Evolutionary conservation across 2,113 vertebrate species (phyloP).

Genomic region (Damaliscus lunatus): DNA sequence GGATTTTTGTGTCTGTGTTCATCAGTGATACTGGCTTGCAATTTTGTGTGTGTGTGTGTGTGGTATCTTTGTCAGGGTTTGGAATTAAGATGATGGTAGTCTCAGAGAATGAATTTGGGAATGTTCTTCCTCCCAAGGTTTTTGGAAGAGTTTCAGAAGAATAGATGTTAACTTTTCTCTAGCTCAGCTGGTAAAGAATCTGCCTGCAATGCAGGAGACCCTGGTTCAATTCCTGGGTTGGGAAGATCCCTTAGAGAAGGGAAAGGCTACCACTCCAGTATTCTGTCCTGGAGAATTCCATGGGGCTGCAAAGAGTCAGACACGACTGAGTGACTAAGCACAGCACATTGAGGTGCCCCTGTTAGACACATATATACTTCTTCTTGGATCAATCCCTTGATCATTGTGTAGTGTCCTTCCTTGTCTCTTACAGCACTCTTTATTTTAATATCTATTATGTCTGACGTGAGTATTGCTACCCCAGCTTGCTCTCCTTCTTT

Average conservation of each 20-base stretch:
- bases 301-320: neutral
- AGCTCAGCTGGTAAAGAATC: neutral
- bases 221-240: fast-evolving
- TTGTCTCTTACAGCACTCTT: neutral
- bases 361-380: fast-evolving
- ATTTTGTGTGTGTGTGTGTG: neutral
- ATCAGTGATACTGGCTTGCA: neutral
- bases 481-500: neutral
- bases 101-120: neutral
- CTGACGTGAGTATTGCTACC: neutral
- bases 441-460: neutral
- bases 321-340: fast-evolving
- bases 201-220: neutral
- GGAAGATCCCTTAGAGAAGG: neutral
- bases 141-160: neutral
- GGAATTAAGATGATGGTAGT: neutral
- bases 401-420: neutral
- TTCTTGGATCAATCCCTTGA: neutral
- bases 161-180: neutral
- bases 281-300: neutral
- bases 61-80: neutral
- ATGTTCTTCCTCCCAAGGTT: neutral
- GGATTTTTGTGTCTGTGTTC: neutral
- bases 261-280: neutral
- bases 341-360: neutral